Evolutionary conservation across 1,140 invertebrate genomes (phyloP).

Genomic region (Pissodes strobi): DNA sequence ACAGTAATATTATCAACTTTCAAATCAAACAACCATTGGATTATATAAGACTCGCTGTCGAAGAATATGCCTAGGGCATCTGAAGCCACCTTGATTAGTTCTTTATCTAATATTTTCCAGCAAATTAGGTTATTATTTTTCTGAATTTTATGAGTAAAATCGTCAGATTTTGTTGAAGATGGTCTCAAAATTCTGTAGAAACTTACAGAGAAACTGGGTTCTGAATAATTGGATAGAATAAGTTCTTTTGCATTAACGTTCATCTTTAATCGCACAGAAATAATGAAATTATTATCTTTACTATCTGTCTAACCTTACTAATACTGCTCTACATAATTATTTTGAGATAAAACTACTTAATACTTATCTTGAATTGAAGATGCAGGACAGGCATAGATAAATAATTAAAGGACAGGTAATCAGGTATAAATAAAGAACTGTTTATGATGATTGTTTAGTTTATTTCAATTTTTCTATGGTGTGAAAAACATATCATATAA

Average conservation of each 20-base stretch:
- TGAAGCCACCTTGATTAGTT: constrained; percentile 16
- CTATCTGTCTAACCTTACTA: no score
- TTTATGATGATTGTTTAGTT: no score
- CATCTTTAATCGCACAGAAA: constrained; percentile 37
- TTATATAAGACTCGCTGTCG: constrained; percentile 31
- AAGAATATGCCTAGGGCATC: constrained; percentile 27
- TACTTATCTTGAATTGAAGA: no score
- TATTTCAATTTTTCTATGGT: no score
- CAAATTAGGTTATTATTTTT: constrained; percentile 28
- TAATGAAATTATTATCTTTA: no score
- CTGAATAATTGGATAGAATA: constrained; percentile 4
- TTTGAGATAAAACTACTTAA: no score
- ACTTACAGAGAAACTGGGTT: constrained; percentile 22
- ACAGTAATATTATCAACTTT: constrained; percentile 17
- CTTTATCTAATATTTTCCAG: constrained; percentile 34
- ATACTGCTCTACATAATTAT: no score
- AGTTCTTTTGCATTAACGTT: constrained; percentile 17
- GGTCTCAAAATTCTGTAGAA: constrained; percentile 16
- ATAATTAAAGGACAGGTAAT: no score
- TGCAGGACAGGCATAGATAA: no score
- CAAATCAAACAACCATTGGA: constrained; percentile 38
- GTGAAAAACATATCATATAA: no score
- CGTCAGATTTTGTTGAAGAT: background rate
- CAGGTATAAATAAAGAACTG: no score
- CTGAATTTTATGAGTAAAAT: constrained; percentile 14